A percentile compares a stretch with the other conserved stretches of the same genome.
Conservation (phyloP, 1,140 invertebrate genomes). For the Drosophila parvula region DNA sequence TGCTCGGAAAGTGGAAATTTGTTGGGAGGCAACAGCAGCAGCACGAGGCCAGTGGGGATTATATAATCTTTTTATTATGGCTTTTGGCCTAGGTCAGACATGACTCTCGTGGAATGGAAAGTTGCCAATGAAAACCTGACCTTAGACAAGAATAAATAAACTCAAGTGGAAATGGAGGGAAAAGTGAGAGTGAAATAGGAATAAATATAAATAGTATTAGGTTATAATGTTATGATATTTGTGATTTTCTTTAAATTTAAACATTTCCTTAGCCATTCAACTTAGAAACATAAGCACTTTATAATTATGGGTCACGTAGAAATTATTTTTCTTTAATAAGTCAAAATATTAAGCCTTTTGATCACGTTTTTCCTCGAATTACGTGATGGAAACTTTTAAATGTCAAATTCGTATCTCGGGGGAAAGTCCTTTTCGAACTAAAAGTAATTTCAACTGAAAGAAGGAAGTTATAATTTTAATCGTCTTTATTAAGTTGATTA, state of each 20-base stretch:
- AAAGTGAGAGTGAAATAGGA: slow-evolving; percentile 3
- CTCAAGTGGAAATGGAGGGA: not conserved
- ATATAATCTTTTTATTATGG: slow-evolving; percentile 28
- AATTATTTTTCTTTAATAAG: not conserved
- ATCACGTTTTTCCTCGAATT: not conserved
- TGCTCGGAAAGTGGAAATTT: slow-evolving; percentile 45
- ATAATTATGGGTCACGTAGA: not conserved
- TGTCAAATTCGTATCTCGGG: not conserved
- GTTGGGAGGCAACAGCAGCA: not conserved
- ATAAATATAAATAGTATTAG: not conserved
- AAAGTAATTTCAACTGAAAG: not conserved
- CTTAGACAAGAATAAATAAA: slow-evolving; percentile 10
- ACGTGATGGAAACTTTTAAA: not conserved
- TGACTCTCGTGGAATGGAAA: slow-evolving; percentile 27
- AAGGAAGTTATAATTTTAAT: not conserved
- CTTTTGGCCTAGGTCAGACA: slow-evolving; percentile 29
- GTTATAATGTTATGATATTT: not conserved
- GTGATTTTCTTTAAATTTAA: not conserved
- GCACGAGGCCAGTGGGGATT: slow-evolving; percentile 19
- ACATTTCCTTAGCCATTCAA: not conserved
- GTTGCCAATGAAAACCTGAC: slow-evolving; percentile 45
- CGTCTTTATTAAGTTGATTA: not conserved
- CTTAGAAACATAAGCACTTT: not conserved
- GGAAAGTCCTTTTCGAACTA: not conserved
- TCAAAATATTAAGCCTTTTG: not conserved